Percentiles rank a stretch among this genome's conserved stretches.
Evolutionary conservation across 2,888 invertebrate genomes (phyloP).

Genomic region (Rhyacophila evoluta): DNA sequence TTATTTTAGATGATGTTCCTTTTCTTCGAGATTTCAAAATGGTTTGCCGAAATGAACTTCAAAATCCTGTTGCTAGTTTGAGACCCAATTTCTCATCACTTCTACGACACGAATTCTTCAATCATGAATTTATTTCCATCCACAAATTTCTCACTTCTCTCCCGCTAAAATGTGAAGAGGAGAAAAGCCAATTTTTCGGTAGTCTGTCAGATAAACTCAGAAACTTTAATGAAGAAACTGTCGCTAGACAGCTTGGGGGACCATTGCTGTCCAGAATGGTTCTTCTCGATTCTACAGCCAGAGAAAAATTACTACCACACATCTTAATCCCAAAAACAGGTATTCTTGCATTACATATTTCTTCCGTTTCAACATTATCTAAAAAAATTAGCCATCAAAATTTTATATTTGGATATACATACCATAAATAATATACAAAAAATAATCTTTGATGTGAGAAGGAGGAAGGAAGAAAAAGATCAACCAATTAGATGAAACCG

Average conservation of each 20-base stretch:
- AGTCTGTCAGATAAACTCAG: slow-evolving; percentile 76
- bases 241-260: slow-evolving; percentile 84
- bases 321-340: slow-evolving; percentile 75
- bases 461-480: no score
- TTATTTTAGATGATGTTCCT: slow-evolving; percentile 76
- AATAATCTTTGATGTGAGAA: no score
- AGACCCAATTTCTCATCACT: slow-evolving; percentile 78
- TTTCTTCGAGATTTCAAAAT: slow-evolving; percentile 77
- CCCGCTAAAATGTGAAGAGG: slow-evolving; percentile 81
- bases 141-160: slow-evolving; percentile 86
- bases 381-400: no score
- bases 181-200: slow-evolving; percentile 84
- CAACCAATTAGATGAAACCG: no score
- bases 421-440: no score
- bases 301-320: slow-evolving; percentile 77
- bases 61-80: slow-evolving; percentile 73
- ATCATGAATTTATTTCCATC: slow-evolving; percentile 86
- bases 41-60: slow-evolving; percentile 77
- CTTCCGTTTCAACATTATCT: no score
- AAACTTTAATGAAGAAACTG: slow-evolving; percentile 81
- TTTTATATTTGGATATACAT: no score
- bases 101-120: slow-evolving; percentile 81
- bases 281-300: slow-evolving; percentile 84
- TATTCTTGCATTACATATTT: no score
- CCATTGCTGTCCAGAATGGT: slow-evolving; percentile 87